Conservation (phyloP, 2,797 vertebrate genomes). For the Muscicapa comitata region DNA sequence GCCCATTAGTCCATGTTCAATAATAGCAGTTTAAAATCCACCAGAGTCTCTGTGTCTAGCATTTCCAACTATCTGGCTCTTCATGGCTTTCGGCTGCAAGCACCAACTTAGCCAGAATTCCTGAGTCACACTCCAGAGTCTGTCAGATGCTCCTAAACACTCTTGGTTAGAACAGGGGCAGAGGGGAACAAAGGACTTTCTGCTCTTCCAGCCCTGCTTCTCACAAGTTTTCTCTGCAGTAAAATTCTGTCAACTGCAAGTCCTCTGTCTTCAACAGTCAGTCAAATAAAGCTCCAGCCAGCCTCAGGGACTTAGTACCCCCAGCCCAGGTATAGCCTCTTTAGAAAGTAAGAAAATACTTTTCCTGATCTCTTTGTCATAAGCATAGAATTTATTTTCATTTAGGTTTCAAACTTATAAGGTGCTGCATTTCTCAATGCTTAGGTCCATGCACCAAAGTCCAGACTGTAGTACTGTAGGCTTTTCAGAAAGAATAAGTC, state of each 20-base stretch:
- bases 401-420: not conserved
- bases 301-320: accelerated
- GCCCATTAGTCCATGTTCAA: not conserved
- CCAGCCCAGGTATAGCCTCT: not conserved
- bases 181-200: not conserved
- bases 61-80: not conserved
- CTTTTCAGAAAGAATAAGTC: not conserved
- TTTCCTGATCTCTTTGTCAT: not conserved
- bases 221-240: not conserved
- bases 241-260: not conserved
- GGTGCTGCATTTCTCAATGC: not conserved
- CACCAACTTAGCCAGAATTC: not conserved
- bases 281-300: not conserved
- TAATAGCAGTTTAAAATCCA: not conserved
- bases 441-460: too few species aligned
- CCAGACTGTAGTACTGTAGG: not conserved
- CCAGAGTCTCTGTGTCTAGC: not conserved
- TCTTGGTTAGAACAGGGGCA: not conserved
- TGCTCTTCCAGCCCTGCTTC: not conserved
- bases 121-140: not conserved
- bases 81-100: not conserved
- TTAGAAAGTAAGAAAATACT: not conserved
- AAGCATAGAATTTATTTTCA: not conserved
- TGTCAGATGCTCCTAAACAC: not conserved
- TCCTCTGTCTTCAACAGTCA: not conserved